A percentile compares a stretch with the other conserved stretches of the same genome.
Evolutionary conservation across 2,888 invertebrate genomes (phyloP).

Genomic region (Microctonus hyperodae): DNA sequence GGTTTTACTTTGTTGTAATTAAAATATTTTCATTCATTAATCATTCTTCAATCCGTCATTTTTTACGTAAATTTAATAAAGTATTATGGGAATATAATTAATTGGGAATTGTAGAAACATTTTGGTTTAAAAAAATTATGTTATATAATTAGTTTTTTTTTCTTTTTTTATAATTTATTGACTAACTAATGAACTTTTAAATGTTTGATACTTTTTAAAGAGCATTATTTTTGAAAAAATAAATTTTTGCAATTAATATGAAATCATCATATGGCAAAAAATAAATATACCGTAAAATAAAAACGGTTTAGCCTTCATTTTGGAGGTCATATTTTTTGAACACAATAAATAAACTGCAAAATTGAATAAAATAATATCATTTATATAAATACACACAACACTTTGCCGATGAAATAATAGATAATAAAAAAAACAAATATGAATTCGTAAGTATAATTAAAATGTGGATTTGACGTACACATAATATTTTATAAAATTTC

Average conservation of each 20-base stretch:
- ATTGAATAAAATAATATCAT: not conserved
- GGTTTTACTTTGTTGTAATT: too few relatives aligned
- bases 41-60: not conserved
- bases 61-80: not conserved
- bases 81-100: not conserved
- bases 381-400: not conserved
- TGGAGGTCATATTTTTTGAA: not conserved
- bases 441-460: not conserved
- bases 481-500: not conserved
- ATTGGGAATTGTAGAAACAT: slow-evolving; percentile 17
- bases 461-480: not conserved
- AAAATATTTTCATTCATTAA: too few relatives aligned
- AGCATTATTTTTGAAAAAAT: not conserved
- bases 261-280: not conserved
- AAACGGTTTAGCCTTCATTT: not conserved
- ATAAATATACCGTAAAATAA: not conserved
- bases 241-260: not conserved
- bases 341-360: not conserved
- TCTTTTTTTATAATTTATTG: slow-evolving; percentile 1
- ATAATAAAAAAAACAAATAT: not conserved
- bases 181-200: not conserved
- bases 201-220: not conserved
- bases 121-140: not conserved
- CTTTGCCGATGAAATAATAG: not conserved
- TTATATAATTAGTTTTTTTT: slow-evolving; percentile 9